Evolutionary conservation across 2,113 vertebrate genomes (phyloP), one percentile per base, ranked within the genome.

Genomic region (Varanus salvator): DNA sequence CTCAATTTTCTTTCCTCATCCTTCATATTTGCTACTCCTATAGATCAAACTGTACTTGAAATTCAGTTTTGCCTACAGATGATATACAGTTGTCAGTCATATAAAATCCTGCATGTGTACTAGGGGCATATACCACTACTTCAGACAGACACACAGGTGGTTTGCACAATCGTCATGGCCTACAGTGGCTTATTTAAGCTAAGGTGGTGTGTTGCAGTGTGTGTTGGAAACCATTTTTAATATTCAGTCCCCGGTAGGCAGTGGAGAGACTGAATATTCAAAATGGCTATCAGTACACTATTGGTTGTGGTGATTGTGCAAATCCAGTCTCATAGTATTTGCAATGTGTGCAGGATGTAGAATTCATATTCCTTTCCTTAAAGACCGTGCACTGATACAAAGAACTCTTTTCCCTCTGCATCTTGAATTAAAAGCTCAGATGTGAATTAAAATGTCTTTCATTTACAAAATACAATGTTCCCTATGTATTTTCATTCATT

Each of bases 341-440:
- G 15, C 34, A 83, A 12, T 64, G 31, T 83, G 44, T 29, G 12
- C 21, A 57, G 72, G 38, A 89, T 48, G 9, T 34, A 64, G 48
- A 50, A 75, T 48, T 89, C 52, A 82, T 83, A 52, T 17, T 89
- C 8, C 11, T 25, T 89, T 83, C 57, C 80, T 21, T 89, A 83
- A 29, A 12, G 64, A 21, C 4, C 21, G 71, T 60, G 34, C n/a
- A 60, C 34, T 60, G 50, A 74, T 72, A 64, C 23, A 75, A 86
- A 5, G 57, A 76, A 23, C 23, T 64, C n/a, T 77, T 76, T 86
- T 64, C 54, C 60, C 38, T 77, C n/a, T 57, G 44, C n/a, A 57
- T 57, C 50, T 50, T 75, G 31, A 57, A 21, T 86, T 75, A 38
- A 86, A 74, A 86, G 8, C n/a, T 21, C 34, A 72, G 50, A 27